phyloP scores from a whole-genome alignment of 2,888 invertebrate species.

The Tortrix viridana region DNA sequence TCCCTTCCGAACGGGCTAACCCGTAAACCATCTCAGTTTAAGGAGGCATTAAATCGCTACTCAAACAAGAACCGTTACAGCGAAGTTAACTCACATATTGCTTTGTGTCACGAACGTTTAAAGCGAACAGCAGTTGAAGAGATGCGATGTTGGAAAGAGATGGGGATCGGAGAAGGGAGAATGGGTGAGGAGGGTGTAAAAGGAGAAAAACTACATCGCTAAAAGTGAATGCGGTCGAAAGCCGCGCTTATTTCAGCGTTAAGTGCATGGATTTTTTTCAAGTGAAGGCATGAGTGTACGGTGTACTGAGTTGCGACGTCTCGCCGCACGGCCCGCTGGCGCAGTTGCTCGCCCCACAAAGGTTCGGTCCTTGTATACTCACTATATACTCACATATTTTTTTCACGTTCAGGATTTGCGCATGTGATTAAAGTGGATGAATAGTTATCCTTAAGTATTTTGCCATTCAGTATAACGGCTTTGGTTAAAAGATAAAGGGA shows the following conservation, averaged over 20 bases:
- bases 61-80: conserved; percentile 84
- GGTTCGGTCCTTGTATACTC: conserved; percentile 13
- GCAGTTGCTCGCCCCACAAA: conserved; percentile 17
- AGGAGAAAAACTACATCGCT: conserved; percentile 84
- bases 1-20: conserved; percentile 80
- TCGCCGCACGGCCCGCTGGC: conserved; percentile 7
- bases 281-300: conserved; percentile 72
- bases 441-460: too few relatives aligned
- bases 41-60: conserved; percentile 84
- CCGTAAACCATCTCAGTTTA: conserved; percentile 84
- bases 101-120: conserved; percentile 83
- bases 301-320: conserved; percentile 34
- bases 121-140: conserved; percentile 72
- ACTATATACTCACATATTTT: conserved; percentile 9
- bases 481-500: too few relatives aligned
- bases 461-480: too few relatives aligned
- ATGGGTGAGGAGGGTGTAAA: conserved; percentile 80
- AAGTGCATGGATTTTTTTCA: conserved; percentile 84
- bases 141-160: conserved; percentile 70
- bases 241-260: conserved; percentile 81
- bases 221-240: conserved; percentile 85
- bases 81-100: conserved; percentile 84
- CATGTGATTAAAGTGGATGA: too few relatives aligned
- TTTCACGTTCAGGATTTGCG: too few relatives aligned
- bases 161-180: conserved; percentile 70